Percentiles rank a stretch among this genome's conserved stretches.
These are phyloP conservation scores for Bradypodion pumilum DNA, from an alignment of 2,797 vertebrate genomes.

Conservation along the genomic window DNA sequence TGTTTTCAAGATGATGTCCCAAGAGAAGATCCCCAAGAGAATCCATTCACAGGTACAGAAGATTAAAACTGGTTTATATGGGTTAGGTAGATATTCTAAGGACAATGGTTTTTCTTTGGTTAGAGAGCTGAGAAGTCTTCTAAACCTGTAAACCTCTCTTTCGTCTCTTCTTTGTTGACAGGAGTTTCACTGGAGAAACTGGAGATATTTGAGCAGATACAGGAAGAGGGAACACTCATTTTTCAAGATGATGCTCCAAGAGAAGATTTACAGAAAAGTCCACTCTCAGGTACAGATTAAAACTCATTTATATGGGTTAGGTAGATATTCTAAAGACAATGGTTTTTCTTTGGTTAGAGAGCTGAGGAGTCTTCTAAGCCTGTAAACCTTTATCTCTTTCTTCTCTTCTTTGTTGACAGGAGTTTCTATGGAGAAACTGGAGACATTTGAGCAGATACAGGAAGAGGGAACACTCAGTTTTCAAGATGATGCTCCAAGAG, in stretches of 20 bases:
- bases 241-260: background rate
- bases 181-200: background rate
- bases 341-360: background rate
- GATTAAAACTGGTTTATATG: background rate
- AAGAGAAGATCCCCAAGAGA: no score
- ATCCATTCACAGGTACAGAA: no score
- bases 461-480: background rate
- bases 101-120: background rate
- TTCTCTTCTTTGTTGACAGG: background rate
- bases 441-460: conserved; percentile 1
- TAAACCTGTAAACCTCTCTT: background rate
- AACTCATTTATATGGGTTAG: background rate
- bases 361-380: background rate
- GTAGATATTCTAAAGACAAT: background rate
- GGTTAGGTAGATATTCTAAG: background rate
- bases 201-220: background rate
- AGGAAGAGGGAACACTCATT: background rate
- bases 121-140: background rate
- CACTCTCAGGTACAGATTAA: background rate
- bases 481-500: background rate
- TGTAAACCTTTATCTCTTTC: background rate
- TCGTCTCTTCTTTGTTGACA: background rate
- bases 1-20: no score
- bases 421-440: background rate
- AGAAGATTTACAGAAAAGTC: background rate